Percentiles rank a stretch among this genome's conserved stretches.
Conservation (phyloP, 2,888 invertebrate species). For the Drosophila rubida region DNA sequence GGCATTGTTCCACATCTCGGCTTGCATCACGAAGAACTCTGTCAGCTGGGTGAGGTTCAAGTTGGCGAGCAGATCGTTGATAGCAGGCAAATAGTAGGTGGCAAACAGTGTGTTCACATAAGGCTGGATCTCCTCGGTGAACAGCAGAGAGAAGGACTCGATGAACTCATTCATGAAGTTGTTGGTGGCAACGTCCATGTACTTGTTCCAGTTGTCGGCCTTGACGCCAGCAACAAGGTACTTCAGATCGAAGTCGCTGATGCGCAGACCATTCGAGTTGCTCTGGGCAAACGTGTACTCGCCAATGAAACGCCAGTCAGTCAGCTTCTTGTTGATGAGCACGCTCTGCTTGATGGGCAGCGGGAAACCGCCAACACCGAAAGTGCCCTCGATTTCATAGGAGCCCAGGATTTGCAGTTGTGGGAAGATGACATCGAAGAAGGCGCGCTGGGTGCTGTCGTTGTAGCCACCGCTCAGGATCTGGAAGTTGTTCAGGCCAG, state of each 20-base stretch:
- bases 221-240: conserved; percentile 60
- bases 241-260: conserved; percentile 58
- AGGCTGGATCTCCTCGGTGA: conserved; percentile 60
- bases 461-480: conserved; percentile 57
- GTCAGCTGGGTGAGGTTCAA: conserved; percentile 11
- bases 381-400: conserved; percentile 49
- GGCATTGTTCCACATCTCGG: conserved; percentile 11
- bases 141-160: conserved; percentile 39
- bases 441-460: conserved; percentile 37
- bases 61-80: conserved; percentile 47
- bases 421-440: conserved; percentile 64
- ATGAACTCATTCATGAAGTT: conserved; percentile 58
- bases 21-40: conserved; percentile 5
- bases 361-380: conserved; percentile 44
- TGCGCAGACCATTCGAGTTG: conserved; percentile 52
- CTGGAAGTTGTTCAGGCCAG: conserved; percentile 63
- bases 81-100: conserved; percentile 26
- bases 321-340: conserved; percentile 57
- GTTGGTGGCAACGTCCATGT: conserved; percentile 67
- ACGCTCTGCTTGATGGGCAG: conserved; percentile 40
- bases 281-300: conserved; percentile 46
- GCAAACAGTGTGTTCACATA: conserved; percentile 22
- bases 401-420: conserved; percentile 66
- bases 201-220: conserved; percentile 58
- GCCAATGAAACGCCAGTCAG: conserved; percentile 61